Evolutionary conservation across 2,113 vertebrate genomes (phyloP), one percentile per base, ranked within the genome.

Genomic region (Ploceus nigricollis): DNA sequence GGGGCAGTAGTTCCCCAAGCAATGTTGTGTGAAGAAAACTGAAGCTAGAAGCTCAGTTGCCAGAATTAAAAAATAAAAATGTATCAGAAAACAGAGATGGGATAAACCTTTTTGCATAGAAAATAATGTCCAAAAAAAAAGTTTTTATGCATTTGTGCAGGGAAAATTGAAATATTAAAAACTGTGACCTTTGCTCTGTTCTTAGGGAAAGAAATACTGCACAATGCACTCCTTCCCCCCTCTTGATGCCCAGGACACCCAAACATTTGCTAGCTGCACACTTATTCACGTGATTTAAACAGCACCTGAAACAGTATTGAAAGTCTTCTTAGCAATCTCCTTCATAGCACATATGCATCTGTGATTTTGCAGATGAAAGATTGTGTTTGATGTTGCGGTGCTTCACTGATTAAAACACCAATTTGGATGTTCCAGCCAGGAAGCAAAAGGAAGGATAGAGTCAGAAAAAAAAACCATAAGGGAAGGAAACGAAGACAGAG

Each of bases 261-360:
- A 60, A 94, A 65, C 9, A 30, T 33, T 63, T 73, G 22, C 80
- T 39, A 75, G 45, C 81, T 58, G 81, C 53, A 80, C 28, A 51
- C 31, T 35, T 11, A 79, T 17, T 19, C 40, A 21, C 24, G 47
- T 77, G 81, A 76, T 40, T 48, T 65, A 63, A 84, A 66, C 11
- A 58, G 40, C 35, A 44, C 27, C 16, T 45, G 77, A 70, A 28
- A 42, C 7, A 17, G 9, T 33, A 80, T 58, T 13, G 27, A 54
- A 25, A 82, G 30, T 22, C 23, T 76, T 70, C 61, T 31, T 33
- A 72, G 14, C 33, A 30, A 35, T 66, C 11, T 75, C 17, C 31
- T 50, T 31, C 39, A 22, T 3, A 13, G 28, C 35, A 64, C 10
- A 30, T 4, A 21, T 0, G 0, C 27, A 39, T 27, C 14, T 11